These are phyloP conservation scores for Porites divaricata DNA, from an alignment of 92 coral and sea anemone species.

Conservation along the genomic window DNA sequence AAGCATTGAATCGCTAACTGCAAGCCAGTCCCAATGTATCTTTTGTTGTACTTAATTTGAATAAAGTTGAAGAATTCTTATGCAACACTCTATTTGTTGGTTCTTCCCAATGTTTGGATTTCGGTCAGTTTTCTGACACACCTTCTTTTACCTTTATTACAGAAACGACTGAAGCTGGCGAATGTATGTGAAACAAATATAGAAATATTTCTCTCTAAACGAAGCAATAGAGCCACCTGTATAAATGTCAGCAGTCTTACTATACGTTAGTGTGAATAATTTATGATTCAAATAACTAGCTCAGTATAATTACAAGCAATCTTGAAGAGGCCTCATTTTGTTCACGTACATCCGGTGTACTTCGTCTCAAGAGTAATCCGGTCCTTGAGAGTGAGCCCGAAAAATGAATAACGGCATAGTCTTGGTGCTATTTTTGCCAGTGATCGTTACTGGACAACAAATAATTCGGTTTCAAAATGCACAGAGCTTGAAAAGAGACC, in stretches of 20 bases:
- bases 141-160: too few relatives aligned
- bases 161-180: too few relatives aligned
- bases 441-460: not conserved
- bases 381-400: not conserved
- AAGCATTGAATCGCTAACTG: too few relatives aligned
- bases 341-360: not conserved
- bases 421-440: not conserved
- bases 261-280: not conserved
- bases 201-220: too few relatives aligned
- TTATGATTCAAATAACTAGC: not conserved
- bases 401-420: not conserved
- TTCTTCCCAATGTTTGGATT: too few relatives aligned
- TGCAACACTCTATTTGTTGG: too few relatives aligned
- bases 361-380: not conserved
- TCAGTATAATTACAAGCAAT: not conserved
- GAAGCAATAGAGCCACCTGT: not conserved
- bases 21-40: too few relatives aligned
- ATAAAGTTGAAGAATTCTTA: too few relatives aligned
- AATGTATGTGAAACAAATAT: too few relatives aligned
- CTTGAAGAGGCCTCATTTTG: not conserved
- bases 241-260: not conserved
- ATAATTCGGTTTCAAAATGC: not conserved
- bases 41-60: too few relatives aligned
- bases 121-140: too few relatives aligned
- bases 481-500: slow-evolving; percentile 10